Base-by-base conservation (phyloP, 2,888 invertebrate species). In the Drosophila neonasuta region DNA sequence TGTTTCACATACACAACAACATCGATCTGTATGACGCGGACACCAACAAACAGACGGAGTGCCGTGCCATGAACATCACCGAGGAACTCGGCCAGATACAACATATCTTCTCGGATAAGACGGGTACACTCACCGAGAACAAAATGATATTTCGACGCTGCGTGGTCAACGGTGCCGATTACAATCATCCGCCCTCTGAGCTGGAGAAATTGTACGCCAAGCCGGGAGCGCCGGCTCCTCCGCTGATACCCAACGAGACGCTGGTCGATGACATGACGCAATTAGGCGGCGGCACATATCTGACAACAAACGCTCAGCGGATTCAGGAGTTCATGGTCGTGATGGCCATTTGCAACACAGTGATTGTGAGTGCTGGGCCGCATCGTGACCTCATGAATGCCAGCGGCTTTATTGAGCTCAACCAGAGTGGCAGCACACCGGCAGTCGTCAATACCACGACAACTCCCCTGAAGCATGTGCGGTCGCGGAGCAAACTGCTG, bases 91-190 rank as follows among this genome's bases (percentile, higher is more conserved):
- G 99, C 1, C 99, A 99, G 92, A 93, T 96, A 51, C 95, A 97
- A 88, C 98, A 99, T 88, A 93, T 99, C 74, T 99, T 99, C 91
- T 97, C 97, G 9, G 99, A 99, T 90, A 99, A 99, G 92, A 99
- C 99, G 1, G 99, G 99, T 6, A 99, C 99, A 2, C 92, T 99
- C 61, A 99, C 99, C 0, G 98, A 99, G 91, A 99, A 99, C 91
- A 95, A 97, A 91, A 99, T 99, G 99, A 94, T 98, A 87, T 99
- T 99, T 91, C 94, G 97, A 61, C 93, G 96, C 51, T 99, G 98
- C 89, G 94, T 96, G 2, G 95, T 99, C 29, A 95, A 94, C 24
- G 98, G 97, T 0, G 93, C 95, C 42, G 97, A 99, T 91, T 99
- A 97, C 89, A 95, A 95, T 87, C 97, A 97, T 89, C 94, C 94